Evolutionary conservation across 2,888 invertebrate species (phyloP), one percentile per base, ranked within the genome.

Genomic region (Eupithecia inturbata): DNA sequence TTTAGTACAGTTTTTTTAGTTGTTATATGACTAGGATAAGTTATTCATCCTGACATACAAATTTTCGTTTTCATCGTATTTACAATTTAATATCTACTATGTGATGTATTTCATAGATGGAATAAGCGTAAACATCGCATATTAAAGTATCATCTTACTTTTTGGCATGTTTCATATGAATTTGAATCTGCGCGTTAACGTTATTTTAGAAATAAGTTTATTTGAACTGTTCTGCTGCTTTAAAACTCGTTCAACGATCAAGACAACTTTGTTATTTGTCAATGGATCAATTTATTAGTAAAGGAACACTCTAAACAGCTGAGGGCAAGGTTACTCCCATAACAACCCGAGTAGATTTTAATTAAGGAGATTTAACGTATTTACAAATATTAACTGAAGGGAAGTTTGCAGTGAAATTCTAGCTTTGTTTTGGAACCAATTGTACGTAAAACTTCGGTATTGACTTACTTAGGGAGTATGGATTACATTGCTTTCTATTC

Each of bases 291-390:
- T 53, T 33, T 33, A 19, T 64, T 19, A 33, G 33, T n/a, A 36
- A 64, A 12, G 33, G 33, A 64, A 64, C 63, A 36, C 63, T 64
- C 26, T 39, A 66, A 66, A 66, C 16, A 66, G 66, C 66, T 66
- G 5, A 66, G 22, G 66, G 66, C 66, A 2, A 66, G 12, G 28
- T 66, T 66, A 6, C 31, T 31, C 12, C 66, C 39, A 26, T 66
- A 66, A 71, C 70, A 76, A 74, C 66, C 57, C 68, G 53, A 68
- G 60, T 67, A 66, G 66, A 62, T 76, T 72, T 76, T 77, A 76
- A 77, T 79, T 75, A 76, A 68, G 28, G 57, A 36, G 72, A 70
- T 73, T 72, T 77, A 74, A 75, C 69, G 39, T 71, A 64, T 68
- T 68, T 71, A 74, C 66, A 68, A 73, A 73, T 71, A 75, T 66